Percentiles rank a stretch among this genome's conserved stretches.
These are phyloP conservation scores for Cathartes aura DNA, from an alignment of 2,113 vertebrate genomes.

Conservation along the genomic window DNA sequence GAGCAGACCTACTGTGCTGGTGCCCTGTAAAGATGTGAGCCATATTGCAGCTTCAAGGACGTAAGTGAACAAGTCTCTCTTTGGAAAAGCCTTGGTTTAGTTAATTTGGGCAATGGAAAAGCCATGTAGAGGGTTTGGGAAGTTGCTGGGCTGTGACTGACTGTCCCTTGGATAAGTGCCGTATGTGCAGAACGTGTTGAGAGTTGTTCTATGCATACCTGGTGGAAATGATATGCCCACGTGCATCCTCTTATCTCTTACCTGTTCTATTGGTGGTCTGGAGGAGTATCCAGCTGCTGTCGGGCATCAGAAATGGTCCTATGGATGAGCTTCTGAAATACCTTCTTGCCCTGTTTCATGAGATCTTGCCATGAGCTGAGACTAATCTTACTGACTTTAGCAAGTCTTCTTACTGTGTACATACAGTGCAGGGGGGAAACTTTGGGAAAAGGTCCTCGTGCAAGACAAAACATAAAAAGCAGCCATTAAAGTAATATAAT, in stretches of 20 bases:
- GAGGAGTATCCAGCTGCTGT: background rate
- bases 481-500: background rate
- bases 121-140: background rate
- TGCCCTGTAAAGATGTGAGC: accelerated
- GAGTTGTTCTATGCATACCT: accelerated
- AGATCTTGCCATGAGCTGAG: too few relatives aligned
- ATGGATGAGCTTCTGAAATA: background rate
- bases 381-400: accelerated
- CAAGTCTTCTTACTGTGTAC: background rate
- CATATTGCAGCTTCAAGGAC: accelerated
- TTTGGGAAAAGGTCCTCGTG: background rate
- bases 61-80: accelerated
- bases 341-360: background rate
- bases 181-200: accelerated
- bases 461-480: background rate
- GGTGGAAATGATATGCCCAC: accelerated
- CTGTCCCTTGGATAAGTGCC: background rate
- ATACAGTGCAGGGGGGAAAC: background rate
- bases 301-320: accelerated
- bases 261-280: accelerated
- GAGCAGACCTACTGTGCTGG: accelerated
- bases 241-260: accelerated
- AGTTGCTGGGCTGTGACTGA: background rate
- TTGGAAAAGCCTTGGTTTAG: accelerated
- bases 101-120: background rate